Base-by-base conservation (phyloP, 2,797 vertebrate species). In the Chrysocyon brachyurus region DNA sequence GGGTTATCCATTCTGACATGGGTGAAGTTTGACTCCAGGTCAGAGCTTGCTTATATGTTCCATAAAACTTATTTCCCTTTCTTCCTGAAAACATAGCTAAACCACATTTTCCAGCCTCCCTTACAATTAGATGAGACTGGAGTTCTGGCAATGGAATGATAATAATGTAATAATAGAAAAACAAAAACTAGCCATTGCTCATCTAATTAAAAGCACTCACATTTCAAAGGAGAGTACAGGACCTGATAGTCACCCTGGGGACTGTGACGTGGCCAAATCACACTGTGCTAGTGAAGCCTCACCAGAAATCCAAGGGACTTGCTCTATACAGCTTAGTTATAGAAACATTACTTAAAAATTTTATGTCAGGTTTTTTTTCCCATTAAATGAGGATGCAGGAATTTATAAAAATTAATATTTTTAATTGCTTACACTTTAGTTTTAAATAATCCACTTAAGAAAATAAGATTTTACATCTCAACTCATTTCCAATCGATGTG, bases 401-500 rank as follows among this genome's bases (percentile, higher is more conserved):
- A 95, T 85, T 81, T 72, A 90, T 36, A 96, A 93, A 96, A 95
- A 90, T 92, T 66, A 68, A 72, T 15, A 28, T 77, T 94, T 93
- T 66, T 70, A 95, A 84, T 22, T 87, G 87, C 82, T 94, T 64
- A 66, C 31, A 64, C 63, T 87, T 87, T 68, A 73, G 59, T 78
- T 85, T 95, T 96, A 93, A 96, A 92, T 87, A 92, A 93, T 84
- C 79, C 85, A 87, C 28, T 93, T 84, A 61, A 70, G 75, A 92
- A 96, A 92, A 66, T 75, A 92, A 81, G 56, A 81, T 92, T 95
- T 94, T 90, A 88, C n/a, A 90, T 88, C 94, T 95, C 16, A 91
- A 82, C n/a, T 87, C 73, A 36, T 92, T 96, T 96, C 86, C 97
- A 63, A 68, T 1, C 56, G 93, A 72, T 49, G 31, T 72, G 36